These are phyloP conservation scores for Fopius arisanus DNA, from an alignment of 1,140 invertebrate genomes.

Conservation along the genomic window DNA sequence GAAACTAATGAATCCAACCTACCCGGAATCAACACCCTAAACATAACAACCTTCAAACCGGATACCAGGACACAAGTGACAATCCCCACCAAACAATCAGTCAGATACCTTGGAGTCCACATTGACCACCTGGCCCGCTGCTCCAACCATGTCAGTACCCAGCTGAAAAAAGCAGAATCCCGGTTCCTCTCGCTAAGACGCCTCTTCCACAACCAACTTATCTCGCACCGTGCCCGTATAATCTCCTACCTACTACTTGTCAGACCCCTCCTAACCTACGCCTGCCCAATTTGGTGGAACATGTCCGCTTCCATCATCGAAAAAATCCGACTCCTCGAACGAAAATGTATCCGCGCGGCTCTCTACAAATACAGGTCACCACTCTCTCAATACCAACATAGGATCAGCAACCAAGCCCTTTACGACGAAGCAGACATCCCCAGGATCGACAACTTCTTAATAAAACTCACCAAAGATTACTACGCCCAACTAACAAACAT, in stretches of 20 bases:
- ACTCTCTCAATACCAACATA: not conserved
- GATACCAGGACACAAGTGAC: not conserved
- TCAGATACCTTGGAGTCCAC: constrained; percentile 21
- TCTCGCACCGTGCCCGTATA: constrained; percentile 23
- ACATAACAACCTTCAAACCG: not conserved
- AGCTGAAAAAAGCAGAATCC: constrained; percentile 10
- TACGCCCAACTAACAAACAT: not conserved
- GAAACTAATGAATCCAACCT: not conserved
- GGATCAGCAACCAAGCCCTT: constrained; percentile 2
- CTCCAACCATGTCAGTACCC: not conserved
- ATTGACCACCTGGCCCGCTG: constrained; percentile 16
- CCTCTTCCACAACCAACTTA: constrained; percentile 30
- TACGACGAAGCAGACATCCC: constrained; percentile 26
- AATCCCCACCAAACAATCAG: constrained; percentile 20
- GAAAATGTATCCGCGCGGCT: not conserved
- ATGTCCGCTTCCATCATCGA: not conserved
- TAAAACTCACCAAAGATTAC: constrained; percentile 20
- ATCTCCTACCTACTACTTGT: constrained; percentile 35
- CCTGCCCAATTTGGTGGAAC: constrained; percentile 28
- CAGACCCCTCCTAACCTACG: constrained; percentile 32
- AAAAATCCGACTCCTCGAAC: constrained; percentile 18
- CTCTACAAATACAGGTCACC: not conserved
- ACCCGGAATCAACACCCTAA: not conserved
- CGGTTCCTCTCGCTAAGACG: not conserved
- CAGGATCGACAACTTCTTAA: constrained; percentile 25